These are phyloP conservation scores for Aurelia sp. DNA, from an alignment of 30 jellyfish, hydroid and myxozoan species.

Conservation along the genomic window DNA sequence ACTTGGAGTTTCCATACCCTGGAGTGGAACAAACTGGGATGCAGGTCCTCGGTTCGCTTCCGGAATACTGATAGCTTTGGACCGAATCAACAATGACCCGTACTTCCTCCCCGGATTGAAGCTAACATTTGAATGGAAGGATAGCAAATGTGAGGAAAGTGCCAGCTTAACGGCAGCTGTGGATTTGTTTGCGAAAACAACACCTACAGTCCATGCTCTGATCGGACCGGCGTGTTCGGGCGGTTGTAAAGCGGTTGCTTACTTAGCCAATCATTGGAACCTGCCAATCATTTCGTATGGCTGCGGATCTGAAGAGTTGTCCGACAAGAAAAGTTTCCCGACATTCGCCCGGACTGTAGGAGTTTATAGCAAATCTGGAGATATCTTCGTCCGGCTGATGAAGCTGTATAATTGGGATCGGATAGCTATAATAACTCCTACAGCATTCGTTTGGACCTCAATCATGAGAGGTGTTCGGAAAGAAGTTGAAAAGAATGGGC, in stretches of 20 bases:
- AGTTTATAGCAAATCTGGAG: slow-evolving; percentile 80
- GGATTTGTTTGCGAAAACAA: slow-evolving; percentile 29
- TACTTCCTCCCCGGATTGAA: slow-evolving; percentile 67
- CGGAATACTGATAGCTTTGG: slow-evolving; percentile 79
- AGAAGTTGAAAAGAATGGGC: slow-evolving; percentile 22
- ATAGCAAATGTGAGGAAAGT: slow-evolving; percentile 79
- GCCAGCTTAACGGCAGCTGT: slow-evolving; percentile 65
- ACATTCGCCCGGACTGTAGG: slow-evolving; percentile 93
- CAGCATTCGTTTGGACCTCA: slow-evolving; percentile 78
- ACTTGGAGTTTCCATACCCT: slow-evolving; percentile 88
- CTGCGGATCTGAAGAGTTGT: slow-evolving; percentile 73
- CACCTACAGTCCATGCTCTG: slow-evolving; percentile 69
- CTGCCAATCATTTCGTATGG: slow-evolving; percentile 85
- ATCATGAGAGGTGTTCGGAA: slow-evolving; percentile 43
- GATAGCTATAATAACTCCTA: slow-evolving; percentile 75
- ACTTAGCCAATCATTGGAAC: slow-evolving; percentile 81
- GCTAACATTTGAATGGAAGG: slow-evolving; percentile 73
- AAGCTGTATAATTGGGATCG: slow-evolving; percentile 70
- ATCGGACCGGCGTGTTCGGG: slow-evolving; percentile 95
- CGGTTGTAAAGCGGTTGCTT: slow-evolving; percentile 80
- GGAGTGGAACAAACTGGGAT: slow-evolving; percentile 87
- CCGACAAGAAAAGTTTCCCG: slow-evolving; percentile 54
- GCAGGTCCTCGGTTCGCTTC: slow-evolving; percentile 92
- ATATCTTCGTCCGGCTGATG: slow-evolving; percentile 74
- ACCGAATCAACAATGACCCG: slow-evolving; percentile 65